Base-by-base conservation (phyloP, 2,113 vertebrate genomes). In the Pachycephala philippinensis region DNA sequence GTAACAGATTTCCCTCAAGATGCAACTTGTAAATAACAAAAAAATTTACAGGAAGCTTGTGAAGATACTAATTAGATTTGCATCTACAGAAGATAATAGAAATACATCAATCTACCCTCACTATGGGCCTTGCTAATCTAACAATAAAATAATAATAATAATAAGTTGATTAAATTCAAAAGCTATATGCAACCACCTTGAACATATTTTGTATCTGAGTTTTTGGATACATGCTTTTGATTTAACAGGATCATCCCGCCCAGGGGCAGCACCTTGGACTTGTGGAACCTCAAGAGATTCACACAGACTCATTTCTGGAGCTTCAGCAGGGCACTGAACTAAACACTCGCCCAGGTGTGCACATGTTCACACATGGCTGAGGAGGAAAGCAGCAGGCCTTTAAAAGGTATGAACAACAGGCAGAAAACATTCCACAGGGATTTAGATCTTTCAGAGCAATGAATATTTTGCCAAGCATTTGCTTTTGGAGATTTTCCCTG, bases 291-390 rank as follows among this genome's bases (percentile, higher is more conserved):
- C 33, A 11, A 13, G 31, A 61, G 13, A 16, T 5, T 11, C 9
- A 15, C 39, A 26, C 5, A 14, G 30, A 24, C 18, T 44, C 65
- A 22, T 12, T 16, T 11, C 47, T 11, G 3, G 13, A 54, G 35
- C 22, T 53, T 33, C 45, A 71, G 35, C 26, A 17, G 4, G 6
- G 56, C 20, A 6, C 21, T 39, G 26, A 54, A 28, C 5, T 8
- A 10, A 75, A 31, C 7, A 22, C 42, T 10, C 1, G 1, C 16
- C 24, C n/a, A 30, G 13, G 6, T 24, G 16, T 10, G 44, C 1
- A 0, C 30, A 2, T 15, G 23, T 3, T 69, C 70, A 30, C 5
- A 0, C 15, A 5, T 0, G 39, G 39, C 31, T 66, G 31, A 82
- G 28, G 30, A 52, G 11, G 23, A 78, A 53, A 20, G 11, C 42